These are phyloP conservation scores for Glomeris marginata DNA, from an alignment of 2,888 invertebrate species.

Conservation along the genomic window DNA sequence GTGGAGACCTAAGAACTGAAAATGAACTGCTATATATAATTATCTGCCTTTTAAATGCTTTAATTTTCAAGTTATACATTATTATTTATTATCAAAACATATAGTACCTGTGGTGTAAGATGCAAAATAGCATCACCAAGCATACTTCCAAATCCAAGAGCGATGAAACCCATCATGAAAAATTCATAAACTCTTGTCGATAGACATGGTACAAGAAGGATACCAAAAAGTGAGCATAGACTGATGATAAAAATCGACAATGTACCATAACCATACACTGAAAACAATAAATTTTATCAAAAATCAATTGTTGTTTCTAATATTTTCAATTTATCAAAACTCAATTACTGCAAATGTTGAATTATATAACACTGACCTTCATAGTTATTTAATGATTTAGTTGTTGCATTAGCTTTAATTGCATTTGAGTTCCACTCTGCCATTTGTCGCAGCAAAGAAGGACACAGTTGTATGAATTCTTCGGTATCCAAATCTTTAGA, in stretches of 20 bases:
- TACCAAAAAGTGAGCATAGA: conserved; percentile 27
- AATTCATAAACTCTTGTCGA: conserved; percentile 22
- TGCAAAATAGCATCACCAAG: conserved; percentile 34
- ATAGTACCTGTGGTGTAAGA: conserved; percentile 31
- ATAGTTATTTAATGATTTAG: too few species aligned
- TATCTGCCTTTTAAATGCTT: too few species aligned
- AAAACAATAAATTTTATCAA: neutral
- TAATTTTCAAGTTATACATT: too few species aligned
- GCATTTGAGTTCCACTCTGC: conserved; percentile 12
- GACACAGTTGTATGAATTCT: too few species aligned
- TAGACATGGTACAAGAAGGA: conserved; percentile 26
- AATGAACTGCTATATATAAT: neutral
- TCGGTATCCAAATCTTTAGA: too few species aligned
- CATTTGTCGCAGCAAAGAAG: neutral
- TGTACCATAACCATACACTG: conserved; percentile 25
- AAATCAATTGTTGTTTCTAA: neutral
- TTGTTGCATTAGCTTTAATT: conserved; percentile 5
- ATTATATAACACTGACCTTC: too few species aligned
- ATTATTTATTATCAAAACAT: neutral
- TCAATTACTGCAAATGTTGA: neutral
- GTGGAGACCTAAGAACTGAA: conserved; percentile 10
- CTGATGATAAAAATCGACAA: conserved; percentile 31
- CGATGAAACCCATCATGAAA: conserved; percentile 31
- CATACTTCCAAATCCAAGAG: conserved; percentile 34
- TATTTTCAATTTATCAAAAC: too few species aligned